These are phyloP conservation scores for Rana temporaria DNA, from an alignment of 2,113 vertebrate species.

Conservation along the genomic window DNA sequence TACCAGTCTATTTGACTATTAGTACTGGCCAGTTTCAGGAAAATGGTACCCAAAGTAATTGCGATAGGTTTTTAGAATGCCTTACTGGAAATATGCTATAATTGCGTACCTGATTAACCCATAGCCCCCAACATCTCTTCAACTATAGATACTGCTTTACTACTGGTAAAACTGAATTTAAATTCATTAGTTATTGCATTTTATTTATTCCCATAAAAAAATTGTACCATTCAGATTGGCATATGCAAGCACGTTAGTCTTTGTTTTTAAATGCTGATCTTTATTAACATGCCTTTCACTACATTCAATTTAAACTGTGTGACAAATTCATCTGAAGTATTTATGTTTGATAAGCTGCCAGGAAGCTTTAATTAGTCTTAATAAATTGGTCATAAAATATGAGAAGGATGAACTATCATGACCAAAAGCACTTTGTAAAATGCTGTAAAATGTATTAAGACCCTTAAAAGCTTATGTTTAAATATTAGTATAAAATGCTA, in stretches of 20 bases:
- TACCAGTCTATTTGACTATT: too few relatives aligned
- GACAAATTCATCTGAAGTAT: neutral
- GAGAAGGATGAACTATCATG: neutral
- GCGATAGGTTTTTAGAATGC: too few relatives aligned
- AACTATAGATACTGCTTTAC: too few relatives aligned
- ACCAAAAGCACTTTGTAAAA: neutral
- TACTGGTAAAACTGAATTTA: too few relatives aligned
- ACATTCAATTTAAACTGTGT: neutral
- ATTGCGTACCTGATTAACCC: too few relatives aligned
- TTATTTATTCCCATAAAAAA: neutral
- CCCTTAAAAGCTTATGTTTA: neutral
- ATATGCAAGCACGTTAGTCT: neutral
- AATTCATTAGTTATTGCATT: neutral
- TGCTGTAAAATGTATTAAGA: neutral
- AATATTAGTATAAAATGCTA: neutral
- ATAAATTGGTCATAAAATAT: neutral
- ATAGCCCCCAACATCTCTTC: too few relatives aligned
- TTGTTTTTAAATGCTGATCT: neutral
- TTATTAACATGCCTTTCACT: neutral
- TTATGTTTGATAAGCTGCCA: neutral
- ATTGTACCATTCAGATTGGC: neutral
- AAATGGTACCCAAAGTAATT: too few relatives aligned
- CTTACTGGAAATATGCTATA: too few relatives aligned
- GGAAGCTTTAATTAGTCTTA: conserved; percentile 4
- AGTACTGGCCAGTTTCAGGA: too few relatives aligned